These are phyloP conservation scores for Hozukius guyotensis DNA, from an alignment of 2,797 vertebrate species.

Conservation along the genomic window DNA sequence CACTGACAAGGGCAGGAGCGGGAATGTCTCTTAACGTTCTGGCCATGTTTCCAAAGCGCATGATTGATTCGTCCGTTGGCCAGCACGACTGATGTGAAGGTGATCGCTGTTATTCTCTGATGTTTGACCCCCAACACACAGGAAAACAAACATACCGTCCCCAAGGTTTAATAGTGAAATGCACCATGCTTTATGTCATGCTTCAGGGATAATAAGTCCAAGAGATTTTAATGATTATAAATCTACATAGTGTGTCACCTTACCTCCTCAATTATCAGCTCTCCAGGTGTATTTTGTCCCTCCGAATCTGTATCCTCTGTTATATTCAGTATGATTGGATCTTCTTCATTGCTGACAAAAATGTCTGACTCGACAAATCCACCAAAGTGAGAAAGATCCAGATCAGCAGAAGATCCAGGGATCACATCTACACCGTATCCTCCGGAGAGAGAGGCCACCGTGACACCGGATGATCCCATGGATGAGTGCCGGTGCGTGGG, in stretches of 20 bases:
- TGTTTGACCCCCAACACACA: neutral
- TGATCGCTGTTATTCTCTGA: conserved; percentile 20
- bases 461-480: conserved; percentile 3
- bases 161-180: neutral
- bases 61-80: conserved; percentile 36
- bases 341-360: conserved; percentile 11
- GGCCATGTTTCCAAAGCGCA: conserved; percentile 48
- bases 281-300: neutral
- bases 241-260: conserved; percentile 14
- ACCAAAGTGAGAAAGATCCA: conserved; percentile 15
- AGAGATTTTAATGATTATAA: neutral
- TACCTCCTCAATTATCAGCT: conserved; percentile 57
- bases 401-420: conserved; percentile 5
- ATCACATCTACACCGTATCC: neutral
- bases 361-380: conserved; percentile 11
- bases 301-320: conserved; percentile 67
- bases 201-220: neutral
- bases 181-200: neutral
- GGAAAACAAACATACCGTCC: neutral
- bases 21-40: conserved; percentile 56
- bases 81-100: conserved; percentile 33
- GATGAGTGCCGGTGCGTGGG: neutral
- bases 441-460: conserved; percentile 20
- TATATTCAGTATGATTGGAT: conserved; percentile 60
- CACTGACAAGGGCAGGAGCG: conserved; percentile 51